A percentile compares a stretch with the other conserved stretches of the same genome.
Evolutionary conservation across 2,797 vertebrate species (phyloP).

Genomic region (Eulemur albifrons): DNA sequence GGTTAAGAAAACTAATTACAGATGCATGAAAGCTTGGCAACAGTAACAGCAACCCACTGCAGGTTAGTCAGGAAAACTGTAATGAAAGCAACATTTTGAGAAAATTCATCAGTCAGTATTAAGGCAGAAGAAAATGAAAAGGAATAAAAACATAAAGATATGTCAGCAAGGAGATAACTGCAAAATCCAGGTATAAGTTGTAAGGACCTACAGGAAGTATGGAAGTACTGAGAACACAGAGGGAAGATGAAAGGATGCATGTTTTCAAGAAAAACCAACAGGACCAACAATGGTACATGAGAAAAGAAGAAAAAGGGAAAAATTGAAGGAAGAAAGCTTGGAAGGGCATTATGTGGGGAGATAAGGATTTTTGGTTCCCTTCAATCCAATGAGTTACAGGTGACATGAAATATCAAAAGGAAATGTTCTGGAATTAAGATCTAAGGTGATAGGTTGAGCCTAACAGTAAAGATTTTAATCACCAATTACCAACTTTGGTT

Average conservation of each 20-base stretch:
- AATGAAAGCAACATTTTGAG: not conserved
- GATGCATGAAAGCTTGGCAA: not conserved
- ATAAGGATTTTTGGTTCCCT: not conserved
- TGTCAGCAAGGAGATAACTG: not conserved
- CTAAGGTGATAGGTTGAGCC: not conserved
- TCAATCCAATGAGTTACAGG: not conserved
- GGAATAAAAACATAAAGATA: not conserved
- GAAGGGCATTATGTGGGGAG: not conserved
- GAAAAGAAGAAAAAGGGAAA: not conserved
- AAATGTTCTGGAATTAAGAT: not conserved
- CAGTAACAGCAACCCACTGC: not conserved
- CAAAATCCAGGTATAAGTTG: not conserved
- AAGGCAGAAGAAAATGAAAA: conserved; percentile 7
- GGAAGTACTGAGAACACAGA: not conserved
- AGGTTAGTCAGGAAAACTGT: not conserved
- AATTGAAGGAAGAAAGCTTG: not conserved
- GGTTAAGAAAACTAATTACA: conserved; percentile 33
- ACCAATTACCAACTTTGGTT: not conserved
- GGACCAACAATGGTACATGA: not conserved
- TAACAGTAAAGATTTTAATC: not conserved
- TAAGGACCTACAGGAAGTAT: not conserved
- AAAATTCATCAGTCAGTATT: not conserved
- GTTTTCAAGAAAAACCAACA: not conserved
- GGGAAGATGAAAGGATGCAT: not conserved
- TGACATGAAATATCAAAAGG: not conserved